Base-by-base conservation (phyloP, 2,888 invertebrate genomes). In the Clitarchus hookeri region DNA sequence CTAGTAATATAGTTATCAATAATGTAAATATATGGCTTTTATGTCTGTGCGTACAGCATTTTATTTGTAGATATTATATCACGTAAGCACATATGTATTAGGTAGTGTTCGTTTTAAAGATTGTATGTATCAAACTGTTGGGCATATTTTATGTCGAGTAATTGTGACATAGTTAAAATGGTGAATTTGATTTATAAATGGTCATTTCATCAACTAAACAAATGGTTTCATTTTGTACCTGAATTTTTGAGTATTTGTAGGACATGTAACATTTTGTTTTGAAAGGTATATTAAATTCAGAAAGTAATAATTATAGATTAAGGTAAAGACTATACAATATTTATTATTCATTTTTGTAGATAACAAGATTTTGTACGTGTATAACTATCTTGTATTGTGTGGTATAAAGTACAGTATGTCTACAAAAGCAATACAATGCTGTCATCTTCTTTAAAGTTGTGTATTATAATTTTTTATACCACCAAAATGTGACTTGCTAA, bases 201-300 rank as follows among this genome's bases (percentile, higher is more conserved):
- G 65, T 65, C n/a, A n/a, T 65, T n/a, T 65, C 65, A n/a, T 65
- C n/a, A 48, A 48, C 2, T 36, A 36, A 36, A 36, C 36, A 36
- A 36, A 36, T 36, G 36, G 36, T 65, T 65, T 65, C n/a, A 65
- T 65, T 65, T 65, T 65, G 65, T 65, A 65, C 65, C 65, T 65
- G 65, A 65, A 6, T 65, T 48, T 36, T 48, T 65, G n/a, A 65
- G 65, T 65, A 65, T 65, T 65, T 65, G 19, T 23, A 12, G 16
- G 16, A n/a, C 65, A 65, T n/a, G 23, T n/a, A 65, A 65, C 65
- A 65, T 65, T 65, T n/a, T 4, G 16, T 65, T 65, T 65, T 65
- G n/a, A 65, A 65, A 65, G n/a, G n/a, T 65, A n/a, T 65, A n/a
- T 65, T 65, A 65, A 65, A 65, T 65, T 23, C n/a, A 65, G 65